A percentile compares a stretch with the other conserved stretches of the same genome.
Evolutionary conservation across 2,797 vertebrate species (phyloP).

Genomic region (Chelon labrosus): DNA sequence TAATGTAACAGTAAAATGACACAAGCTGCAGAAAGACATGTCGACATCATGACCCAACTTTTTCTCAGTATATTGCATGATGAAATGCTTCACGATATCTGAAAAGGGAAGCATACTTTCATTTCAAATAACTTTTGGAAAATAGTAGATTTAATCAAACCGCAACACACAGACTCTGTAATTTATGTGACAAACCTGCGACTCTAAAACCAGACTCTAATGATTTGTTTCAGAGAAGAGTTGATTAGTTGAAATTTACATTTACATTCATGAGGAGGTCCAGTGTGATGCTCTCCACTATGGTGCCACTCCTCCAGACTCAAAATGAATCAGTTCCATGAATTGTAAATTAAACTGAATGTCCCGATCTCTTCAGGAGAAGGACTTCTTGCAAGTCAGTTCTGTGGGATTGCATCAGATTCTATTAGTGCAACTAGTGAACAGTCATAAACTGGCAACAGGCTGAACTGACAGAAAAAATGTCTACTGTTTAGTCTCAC

Average conservation of each 20-base stretch:
- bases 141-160: not conserved
- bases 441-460: conserved; percentile 1
- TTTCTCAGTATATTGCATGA: not conserved
- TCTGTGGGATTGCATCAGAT: conserved; percentile 36
- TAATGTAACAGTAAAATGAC: not conserved
- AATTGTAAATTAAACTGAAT: not conserved
- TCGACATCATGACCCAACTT: not conserved
- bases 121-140: not conserved
- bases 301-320: not conserved
- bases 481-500: not conserved
- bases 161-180: not conserved
- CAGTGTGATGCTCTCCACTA: not conserved
- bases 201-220: not conserved
- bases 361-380: not conserved
- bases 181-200: not conserved
- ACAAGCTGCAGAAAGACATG: not conserved
- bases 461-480: conserved; percentile 17
- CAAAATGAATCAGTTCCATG: no score
- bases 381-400: conserved; percentile 14
- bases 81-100: not conserved
- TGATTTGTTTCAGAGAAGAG: not conserved
- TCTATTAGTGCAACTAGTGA: conserved; percentile 6
- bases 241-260: not conserved
- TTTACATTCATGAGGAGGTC: not conserved
- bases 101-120: not conserved